Evolutionary conservation across 1,140 invertebrate genomes (phyloP).

Genomic region (Galleria mellonella): DNA sequence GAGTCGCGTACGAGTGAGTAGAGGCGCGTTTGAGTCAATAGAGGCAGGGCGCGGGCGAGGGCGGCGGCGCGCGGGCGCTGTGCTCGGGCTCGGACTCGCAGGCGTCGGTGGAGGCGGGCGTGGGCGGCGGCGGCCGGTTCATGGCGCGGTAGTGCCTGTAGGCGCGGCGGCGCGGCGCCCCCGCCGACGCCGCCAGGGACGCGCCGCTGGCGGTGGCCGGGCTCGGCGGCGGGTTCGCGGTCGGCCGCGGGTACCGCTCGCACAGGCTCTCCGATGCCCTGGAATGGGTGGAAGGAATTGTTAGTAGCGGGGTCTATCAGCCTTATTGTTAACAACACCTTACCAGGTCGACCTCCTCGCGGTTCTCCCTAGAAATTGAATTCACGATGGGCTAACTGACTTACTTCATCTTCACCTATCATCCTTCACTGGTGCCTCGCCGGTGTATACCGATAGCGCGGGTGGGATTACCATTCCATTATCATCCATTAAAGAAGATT

Average conservation of each 20-base stretch:
- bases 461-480: no score
- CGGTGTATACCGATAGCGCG: no score
- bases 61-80: conserved; percentile 86
- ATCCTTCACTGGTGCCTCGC: no score
- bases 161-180: conserved; percentile 77
- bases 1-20: no score
- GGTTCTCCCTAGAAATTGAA: no score
- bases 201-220: conserved; percentile 83
- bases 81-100: conserved; percentile 86
- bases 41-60: conserved; percentile 84
- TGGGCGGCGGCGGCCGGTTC: conserved; percentile 92
- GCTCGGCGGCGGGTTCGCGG: conserved; percentile 92
- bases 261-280: conserved; percentile 43
- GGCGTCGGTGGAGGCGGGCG: conserved; percentile 95
- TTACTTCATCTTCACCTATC: no score
- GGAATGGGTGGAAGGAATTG: no score
- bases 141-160: conserved; percentile 86
- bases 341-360: no score
- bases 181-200: conserved; percentile 70
- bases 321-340: no score
- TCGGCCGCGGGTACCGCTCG: conserved; percentile 84
- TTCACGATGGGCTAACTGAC: no score
- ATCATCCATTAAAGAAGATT: no score
- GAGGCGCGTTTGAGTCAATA: conserved; percentile 18
- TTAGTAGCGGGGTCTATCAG: no score